Evolutionary conservation across 2,797 vertebrate genomes (phyloP).

Genomic region (Muscicapa comitata): DNA sequence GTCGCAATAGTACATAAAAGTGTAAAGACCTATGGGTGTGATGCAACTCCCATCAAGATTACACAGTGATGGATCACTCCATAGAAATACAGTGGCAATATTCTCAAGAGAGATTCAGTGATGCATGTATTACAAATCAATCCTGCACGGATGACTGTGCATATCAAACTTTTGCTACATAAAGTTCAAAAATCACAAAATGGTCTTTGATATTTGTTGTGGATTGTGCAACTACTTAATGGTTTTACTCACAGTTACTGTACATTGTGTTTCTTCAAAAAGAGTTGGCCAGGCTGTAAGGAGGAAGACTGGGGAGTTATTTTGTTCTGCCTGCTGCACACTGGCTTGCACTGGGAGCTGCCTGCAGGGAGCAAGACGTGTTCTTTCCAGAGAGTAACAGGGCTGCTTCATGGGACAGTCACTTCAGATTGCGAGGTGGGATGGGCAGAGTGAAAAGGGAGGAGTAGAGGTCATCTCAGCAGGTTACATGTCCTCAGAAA

Average conservation of each 20-base stretch:
- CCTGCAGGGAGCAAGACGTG: background rate
- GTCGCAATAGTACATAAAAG: background rate
- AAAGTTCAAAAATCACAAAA: background rate
- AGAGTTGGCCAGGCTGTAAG: background rate
- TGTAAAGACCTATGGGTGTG: background rate
- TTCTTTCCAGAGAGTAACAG: background rate
- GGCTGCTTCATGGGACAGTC: background rate
- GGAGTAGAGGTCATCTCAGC: background rate
- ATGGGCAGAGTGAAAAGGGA: background rate
- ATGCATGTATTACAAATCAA: background rate
- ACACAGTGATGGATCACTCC: background rate
- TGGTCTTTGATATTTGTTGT: background rate
- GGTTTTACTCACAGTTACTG: background rate
- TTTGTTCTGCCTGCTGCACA: background rate
- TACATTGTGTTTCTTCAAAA: background rate
- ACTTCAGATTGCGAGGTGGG: background rate
- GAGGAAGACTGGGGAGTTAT: background rate
- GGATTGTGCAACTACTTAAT: background rate
- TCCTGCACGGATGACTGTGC: background rate
- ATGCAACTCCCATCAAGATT: background rate
- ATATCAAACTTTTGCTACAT: background rate
- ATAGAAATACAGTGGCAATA: background rate
- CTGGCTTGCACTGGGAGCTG: background rate
- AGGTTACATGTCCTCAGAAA: background rate
- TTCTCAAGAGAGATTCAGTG: fast-evolving